Base-by-base conservation (phyloP, 2,888 invertebrate species). In the Amphiduros pacificus region DNA sequence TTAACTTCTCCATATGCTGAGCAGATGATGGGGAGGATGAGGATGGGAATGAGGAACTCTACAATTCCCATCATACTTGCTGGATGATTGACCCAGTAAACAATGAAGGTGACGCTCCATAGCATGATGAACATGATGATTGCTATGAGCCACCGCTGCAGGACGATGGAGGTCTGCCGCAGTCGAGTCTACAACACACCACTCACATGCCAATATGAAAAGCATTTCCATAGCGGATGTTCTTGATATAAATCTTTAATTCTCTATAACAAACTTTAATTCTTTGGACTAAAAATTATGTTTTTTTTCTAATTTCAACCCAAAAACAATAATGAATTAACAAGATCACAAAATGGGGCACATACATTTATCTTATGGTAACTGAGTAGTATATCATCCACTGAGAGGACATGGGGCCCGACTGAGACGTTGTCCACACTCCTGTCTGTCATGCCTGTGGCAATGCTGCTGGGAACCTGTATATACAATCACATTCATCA, bases 1-100 rank as follows among this genome's bases (percentile, higher is more conserved):
- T 84, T 84, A 32, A 82, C 83, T 73, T 84, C 84, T 1, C 83
- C 83, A 65, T 81, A 83, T 0, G 83, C 82, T 2, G 83, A 81
- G 52, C 80, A 76, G 49, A 84, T 54, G 0, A 84, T 70, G 0
- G 82, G 77, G 1, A 84, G 73, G 2, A 82, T 57, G 9, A 82
- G 58, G 20, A 84, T 72, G 1, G 84, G 83, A 2, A 81, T 69
- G 24, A 79, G 61, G 65, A 84, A 82, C 70, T 81, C 74, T 3
- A 76, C 66, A 27, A 84, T 77, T 24, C 77, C 82, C 6, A 74
- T 57, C 2, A 81, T 61, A 0, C 73, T 69, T 4, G 83, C 80
- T 1, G 74, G 64, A 49, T 81, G 75, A 36, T 69, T 75, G 41
- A 82, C 70, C 83, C 83, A 84, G 65, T 77, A 74, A 11, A 83